Percentiles rank a stretch among this genome's conserved stretches.
phyloP scores from a whole-genome alignment of 2,797 vertebrate genomes.

The Tokudaia tokunoshimensis region DNA sequence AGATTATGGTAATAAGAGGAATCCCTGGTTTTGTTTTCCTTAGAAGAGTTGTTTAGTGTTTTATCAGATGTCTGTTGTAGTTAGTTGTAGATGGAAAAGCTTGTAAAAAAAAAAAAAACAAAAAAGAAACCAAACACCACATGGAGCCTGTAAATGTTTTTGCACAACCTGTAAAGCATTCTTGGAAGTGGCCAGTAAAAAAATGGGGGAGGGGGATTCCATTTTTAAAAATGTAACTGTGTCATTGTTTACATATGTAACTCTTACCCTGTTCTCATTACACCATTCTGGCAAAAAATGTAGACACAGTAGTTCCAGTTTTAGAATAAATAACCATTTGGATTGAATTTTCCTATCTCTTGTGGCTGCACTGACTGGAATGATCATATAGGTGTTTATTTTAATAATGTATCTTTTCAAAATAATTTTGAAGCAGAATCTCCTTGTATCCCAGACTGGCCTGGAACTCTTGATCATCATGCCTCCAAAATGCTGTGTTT shows the following conservation, averaged over 20 bases:
- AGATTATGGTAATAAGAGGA: conserved; percentile 57
- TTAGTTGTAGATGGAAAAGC: conserved; percentile 82
- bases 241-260: conserved; percentile 87
- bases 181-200: conserved; percentile 86
- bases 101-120: conserved; percentile 66
- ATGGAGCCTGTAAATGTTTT: conserved; percentile 83
- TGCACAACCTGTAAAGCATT: conserved; percentile 84
- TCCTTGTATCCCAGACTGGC: neutral
- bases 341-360: conserved; percentile 79
- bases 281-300: conserved; percentile 81
- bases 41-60: conserved; percentile 81
- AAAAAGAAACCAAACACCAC: conserved; percentile 50
- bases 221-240: conserved; percentile 84
- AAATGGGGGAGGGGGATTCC: conserved; percentile 59
- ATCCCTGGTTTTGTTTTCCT: conserved; percentile 74
- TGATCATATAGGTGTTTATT: neutral
- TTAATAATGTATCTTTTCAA: neutral
- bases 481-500: neutral
- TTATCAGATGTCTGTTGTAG: conserved; percentile 81
- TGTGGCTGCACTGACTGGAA: conserved; percentile 74
- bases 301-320: conserved; percentile 83
- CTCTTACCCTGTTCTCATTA: conserved; percentile 78
- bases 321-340: conserved; percentile 86
- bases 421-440: neutral
- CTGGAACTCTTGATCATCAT: neutral